phyloP scores from a whole-genome alignment of 1,140 invertebrate species.

The Apocrypta bakeri region DNA sequence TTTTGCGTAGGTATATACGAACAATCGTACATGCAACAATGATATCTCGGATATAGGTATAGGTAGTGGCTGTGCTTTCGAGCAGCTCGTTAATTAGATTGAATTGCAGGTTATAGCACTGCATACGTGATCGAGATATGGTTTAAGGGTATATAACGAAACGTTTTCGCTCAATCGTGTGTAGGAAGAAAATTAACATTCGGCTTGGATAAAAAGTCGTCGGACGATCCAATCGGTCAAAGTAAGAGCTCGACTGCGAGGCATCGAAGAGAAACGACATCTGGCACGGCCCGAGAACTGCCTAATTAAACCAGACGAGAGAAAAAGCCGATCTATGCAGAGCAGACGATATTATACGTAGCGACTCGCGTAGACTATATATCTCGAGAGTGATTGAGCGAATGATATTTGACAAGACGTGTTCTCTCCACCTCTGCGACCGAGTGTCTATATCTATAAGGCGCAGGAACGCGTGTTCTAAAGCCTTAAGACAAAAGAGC shows the following conservation, averaged over 20 bases:
- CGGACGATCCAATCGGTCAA: background rate
- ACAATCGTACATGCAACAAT: no score
- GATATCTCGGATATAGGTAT: no score
- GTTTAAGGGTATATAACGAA: background rate
- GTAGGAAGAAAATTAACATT: background rate
- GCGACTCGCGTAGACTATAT: background rate
- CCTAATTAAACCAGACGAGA: background rate
- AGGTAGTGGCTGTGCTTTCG: no score
- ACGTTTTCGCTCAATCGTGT: background rate
- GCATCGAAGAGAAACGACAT: no score
- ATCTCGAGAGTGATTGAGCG: slow-evolving; percentile 63
- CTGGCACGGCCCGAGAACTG: background rate
- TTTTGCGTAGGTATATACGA: no score
- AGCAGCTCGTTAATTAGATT: no score
- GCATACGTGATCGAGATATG: no score
- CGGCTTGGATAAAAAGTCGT: background rate
- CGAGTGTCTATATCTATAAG: background rate
- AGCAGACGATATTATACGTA: background rate
- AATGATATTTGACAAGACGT: slow-evolving; percentile 72
- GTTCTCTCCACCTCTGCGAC: slow-evolving; percentile 37
- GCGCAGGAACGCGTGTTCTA: slow-evolving; percentile 72
- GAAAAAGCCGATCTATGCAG: background rate
- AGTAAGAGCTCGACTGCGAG: background rate
- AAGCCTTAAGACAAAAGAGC: slow-evolving; percentile 75
- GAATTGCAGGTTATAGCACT: no score